phyloP scores from a whole-genome alignment of 2,888 invertebrate genomes.

The Oscheius sp. region DNA sequence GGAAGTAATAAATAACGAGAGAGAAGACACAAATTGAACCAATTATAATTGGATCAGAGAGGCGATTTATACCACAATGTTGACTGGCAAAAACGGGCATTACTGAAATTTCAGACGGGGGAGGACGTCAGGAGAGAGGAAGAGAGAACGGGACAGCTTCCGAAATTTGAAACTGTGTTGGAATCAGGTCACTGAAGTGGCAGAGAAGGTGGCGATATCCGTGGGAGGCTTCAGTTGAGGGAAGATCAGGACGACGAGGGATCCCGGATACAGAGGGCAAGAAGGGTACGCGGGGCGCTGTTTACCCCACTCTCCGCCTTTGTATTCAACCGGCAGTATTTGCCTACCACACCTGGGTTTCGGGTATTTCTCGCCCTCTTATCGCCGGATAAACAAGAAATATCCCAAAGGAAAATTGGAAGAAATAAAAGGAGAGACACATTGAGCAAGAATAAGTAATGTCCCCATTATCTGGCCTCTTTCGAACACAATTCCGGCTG shows the following conservation, averaged over 20 bases:
- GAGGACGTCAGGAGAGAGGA: not conserved
- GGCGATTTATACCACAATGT: not conserved
- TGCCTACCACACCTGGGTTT: too few species aligned
- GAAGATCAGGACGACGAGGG: not conserved
- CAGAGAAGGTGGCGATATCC: conserved; percentile 12
- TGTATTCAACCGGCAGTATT: too few species aligned
- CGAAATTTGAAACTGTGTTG: conserved; percentile 11
- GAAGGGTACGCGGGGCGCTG: too few species aligned
- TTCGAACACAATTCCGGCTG: conserved; percentile 19
- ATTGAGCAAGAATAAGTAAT: conserved; percentile 15
- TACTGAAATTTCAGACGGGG: conserved; percentile 21
- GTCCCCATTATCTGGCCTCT: conserved; percentile 4
- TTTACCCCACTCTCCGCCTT: too few species aligned
- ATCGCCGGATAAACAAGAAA: too few species aligned
- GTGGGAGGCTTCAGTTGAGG: conserved; percentile 4
- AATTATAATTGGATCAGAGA: not conserved
- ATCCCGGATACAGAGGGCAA: too few species aligned
- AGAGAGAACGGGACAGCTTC: not conserved
- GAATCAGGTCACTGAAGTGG: not conserved
- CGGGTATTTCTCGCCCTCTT: too few species aligned
- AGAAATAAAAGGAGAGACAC: not conserved
- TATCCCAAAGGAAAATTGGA: too few species aligned
- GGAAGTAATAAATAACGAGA: not conserved
- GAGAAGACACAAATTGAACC: not conserved
- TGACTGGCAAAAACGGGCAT: conserved; percentile 8